phyloP scores from a whole-genome alignment of 2,113 vertebrate species.

The Laterallus jamaicensis region DNA sequence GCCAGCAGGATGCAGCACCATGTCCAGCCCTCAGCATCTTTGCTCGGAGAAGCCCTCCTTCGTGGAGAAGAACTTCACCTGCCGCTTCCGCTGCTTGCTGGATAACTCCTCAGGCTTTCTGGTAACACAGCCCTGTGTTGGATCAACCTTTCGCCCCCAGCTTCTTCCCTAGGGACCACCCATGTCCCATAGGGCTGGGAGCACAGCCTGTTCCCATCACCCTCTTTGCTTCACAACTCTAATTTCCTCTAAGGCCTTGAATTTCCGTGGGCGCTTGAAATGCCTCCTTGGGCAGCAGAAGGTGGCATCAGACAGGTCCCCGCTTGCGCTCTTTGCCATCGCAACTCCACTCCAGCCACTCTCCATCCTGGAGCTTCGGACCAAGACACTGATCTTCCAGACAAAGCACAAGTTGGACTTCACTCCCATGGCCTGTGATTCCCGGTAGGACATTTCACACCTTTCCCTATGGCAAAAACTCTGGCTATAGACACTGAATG shows the following conservation, averaged over 20 bases:
- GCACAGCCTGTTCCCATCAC: background rate
- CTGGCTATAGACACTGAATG: background rate
- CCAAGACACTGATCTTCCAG: background rate
- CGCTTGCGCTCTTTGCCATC: background rate
- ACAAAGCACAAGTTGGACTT: slow-evolving; percentile 55
- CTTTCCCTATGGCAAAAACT: background rate
- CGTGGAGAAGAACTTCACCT: slow-evolving; percentile 79
- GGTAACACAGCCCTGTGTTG: slow-evolving; percentile 15
- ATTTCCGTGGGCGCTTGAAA: background rate
- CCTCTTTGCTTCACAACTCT: background rate
- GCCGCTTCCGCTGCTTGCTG: slow-evolving; percentile 82
- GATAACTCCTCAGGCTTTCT: slow-evolving; percentile 84
- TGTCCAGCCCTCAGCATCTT: background rate
- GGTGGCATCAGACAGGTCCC: background rate
- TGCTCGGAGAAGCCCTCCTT: slow-evolving; percentile 64
- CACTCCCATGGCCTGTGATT: slow-evolving; percentile 34
- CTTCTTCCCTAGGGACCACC: background rate
- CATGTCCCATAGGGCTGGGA: background rate
- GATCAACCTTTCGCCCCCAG: background rate
- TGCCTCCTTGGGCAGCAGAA: background rate
- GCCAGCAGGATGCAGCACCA: rapidly evolving
- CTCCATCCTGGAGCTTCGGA: slow-evolving; percentile 8
- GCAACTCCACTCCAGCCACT: background rate
- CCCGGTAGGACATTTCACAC: background rate
- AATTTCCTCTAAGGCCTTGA: slow-evolving; percentile 3